These are phyloP conservation scores for Stichopus chloronotus DNA, from an alignment of 35 echinoderm and acorn worm species.

Conservation along the genomic window DNA sequence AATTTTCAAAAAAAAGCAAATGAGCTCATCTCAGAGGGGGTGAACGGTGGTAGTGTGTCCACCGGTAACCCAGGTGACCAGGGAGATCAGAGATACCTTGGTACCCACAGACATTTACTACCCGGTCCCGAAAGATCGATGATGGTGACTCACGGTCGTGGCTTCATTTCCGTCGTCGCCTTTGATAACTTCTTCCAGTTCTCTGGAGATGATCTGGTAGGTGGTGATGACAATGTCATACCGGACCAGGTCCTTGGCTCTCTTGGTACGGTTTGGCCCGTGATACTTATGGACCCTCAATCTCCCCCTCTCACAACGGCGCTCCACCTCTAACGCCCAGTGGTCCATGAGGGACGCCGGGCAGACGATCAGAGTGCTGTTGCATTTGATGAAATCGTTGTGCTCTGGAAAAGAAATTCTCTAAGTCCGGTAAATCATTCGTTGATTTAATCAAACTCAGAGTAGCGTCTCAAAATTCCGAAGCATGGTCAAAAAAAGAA, in stretches of 20 bases:
- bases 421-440: background rate
- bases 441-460: background rate
- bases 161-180: constrained; percentile 79
- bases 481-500: background rate
- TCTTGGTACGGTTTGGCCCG: constrained; percentile 76
- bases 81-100: too few relatives aligned
- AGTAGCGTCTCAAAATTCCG: background rate
- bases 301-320: constrained; percentile 65
- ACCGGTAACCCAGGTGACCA: too few relatives aligned
- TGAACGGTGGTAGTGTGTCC: too few relatives aligned
- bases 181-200: constrained; percentile 62
- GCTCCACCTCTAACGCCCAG: constrained; percentile 85
- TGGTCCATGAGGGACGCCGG: constrained; percentile 93
- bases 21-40: too few relatives aligned
- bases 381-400: constrained; percentile 78
- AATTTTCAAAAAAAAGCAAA: too few relatives aligned
- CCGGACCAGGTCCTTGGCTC: constrained; percentile 60
- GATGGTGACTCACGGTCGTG: constrained; percentile 63
- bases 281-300: constrained; percentile 82
- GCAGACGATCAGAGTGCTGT: constrained; percentile 80
- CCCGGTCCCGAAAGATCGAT: background rate
- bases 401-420: background rate
- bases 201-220: constrained; percentile 80
- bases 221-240: constrained; percentile 97
- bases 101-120: too few relatives aligned